These are phyloP conservation scores for Spodoptera litura DNA, from an alignment of 1,140 invertebrate species.

Conservation along the genomic window DNA sequence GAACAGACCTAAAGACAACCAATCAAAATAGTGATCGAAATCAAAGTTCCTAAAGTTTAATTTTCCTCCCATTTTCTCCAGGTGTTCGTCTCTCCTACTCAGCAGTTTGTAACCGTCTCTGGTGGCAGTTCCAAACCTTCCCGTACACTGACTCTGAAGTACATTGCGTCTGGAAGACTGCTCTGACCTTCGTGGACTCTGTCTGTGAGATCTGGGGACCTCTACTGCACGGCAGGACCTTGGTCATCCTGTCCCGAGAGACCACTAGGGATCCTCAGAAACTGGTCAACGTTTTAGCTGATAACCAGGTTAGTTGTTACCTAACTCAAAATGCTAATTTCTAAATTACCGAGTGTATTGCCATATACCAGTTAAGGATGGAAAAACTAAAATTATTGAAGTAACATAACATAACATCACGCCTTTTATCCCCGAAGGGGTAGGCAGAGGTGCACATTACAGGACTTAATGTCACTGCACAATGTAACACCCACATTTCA, in stretches of 20 bases:
- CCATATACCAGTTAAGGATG: too few relatives aligned
- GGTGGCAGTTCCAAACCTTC: conserved; percentile 94
- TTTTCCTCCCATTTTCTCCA: conserved; percentile 63
- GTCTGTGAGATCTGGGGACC: conserved; percentile 95
- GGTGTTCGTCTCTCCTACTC: conserved; percentile 93
- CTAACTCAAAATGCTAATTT: too few relatives aligned
- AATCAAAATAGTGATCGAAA: not conserved
- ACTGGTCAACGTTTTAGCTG: conserved; percentile 89
- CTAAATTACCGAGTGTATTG: too few relatives aligned
- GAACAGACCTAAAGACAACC: too few relatives aligned
- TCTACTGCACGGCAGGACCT: conserved; percentile 89
- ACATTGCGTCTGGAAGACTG: conserved; percentile 94
- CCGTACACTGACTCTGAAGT: conserved; percentile 89
- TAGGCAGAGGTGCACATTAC: too few relatives aligned
- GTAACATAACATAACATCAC: too few relatives aligned
- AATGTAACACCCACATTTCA: too few relatives aligned
- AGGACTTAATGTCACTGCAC: too few relatives aligned
- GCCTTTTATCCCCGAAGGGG: too few relatives aligned
- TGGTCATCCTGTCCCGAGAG: conserved; percentile 90
- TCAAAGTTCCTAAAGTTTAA: not conserved
- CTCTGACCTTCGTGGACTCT: conserved; percentile 95
- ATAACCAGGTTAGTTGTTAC: conserved; percentile 87
- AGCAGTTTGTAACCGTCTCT: conserved; percentile 92
- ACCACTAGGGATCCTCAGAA: conserved; percentile 91
- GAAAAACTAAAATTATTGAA: too few relatives aligned